These are phyloP conservation scores for Eupeodes luniger DNA, from an alignment of 2,888 invertebrate species.

Conservation along the genomic window DNA sequence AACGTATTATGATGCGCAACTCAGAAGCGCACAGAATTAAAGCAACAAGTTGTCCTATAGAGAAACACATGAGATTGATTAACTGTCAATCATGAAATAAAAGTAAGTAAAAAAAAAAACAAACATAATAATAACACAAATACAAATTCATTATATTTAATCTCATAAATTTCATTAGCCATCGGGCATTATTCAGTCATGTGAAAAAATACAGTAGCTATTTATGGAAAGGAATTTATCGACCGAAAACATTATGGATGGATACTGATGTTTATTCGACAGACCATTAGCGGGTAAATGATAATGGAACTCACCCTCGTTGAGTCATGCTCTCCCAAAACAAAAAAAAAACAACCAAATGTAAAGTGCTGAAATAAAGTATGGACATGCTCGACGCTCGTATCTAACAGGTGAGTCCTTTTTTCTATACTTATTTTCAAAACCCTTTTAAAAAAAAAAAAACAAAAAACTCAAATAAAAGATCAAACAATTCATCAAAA, in stretches of 20 bases:
- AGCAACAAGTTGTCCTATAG: slow-evolving; percentile 11
- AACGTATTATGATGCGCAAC: slow-evolving; percentile 21
- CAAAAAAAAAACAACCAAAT: slow-evolving; percentile 20
- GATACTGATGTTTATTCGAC: not conserved
- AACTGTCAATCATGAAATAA: slow-evolving; percentile 69
- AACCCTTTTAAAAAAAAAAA: slow-evolving; percentile 3
- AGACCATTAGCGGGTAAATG: slow-evolving; percentile 68
- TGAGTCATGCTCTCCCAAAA: slow-evolving; percentile 47
- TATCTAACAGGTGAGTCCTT: slow-evolving; percentile 44
- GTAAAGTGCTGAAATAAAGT: slow-evolving; percentile 31
- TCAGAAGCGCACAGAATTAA: slow-evolving; percentile 40
- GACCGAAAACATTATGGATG: slow-evolving; percentile 23
- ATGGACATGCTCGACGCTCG: not conserved
- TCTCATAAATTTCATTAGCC: slow-evolving; percentile 32
- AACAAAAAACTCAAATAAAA: slow-evolving; percentile 12
- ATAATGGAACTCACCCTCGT: slow-evolving; percentile 62
- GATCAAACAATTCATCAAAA: slow-evolving; percentile 54
- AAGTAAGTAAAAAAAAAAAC: not conserved
- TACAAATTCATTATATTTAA: slow-evolving; percentile 44
- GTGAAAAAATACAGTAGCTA: slow-evolving; percentile 51
- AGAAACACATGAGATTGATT: slow-evolving; percentile 61
- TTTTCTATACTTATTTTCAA: not conserved
- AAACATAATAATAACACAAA: slow-evolving; percentile 35
- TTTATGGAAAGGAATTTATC: slow-evolving; percentile 20
- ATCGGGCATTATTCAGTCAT: slow-evolving; percentile 24